These are phyloP conservation scores for Helicoverpa assulta DNA, from an alignment of 2,888 invertebrate species.

Conservation along the genomic window DNA sequence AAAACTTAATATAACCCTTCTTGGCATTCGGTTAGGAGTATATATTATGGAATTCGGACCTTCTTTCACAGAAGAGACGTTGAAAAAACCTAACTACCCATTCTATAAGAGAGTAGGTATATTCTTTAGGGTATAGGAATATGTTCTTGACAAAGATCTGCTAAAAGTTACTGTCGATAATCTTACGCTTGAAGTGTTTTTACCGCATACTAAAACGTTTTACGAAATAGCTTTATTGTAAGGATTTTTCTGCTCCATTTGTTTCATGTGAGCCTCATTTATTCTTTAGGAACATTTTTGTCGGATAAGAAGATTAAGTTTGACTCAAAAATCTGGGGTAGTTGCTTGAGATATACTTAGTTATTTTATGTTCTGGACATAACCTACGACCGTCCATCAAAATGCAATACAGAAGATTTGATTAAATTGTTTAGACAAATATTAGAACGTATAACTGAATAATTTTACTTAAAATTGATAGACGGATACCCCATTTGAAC, in stretches of 20 bases:
- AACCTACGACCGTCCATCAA: neutral
- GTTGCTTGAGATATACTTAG: neutral
- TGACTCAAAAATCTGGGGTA: neutral
- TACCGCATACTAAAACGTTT: slow-evolving; percentile 43
- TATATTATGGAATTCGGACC: too few relatives aligned
- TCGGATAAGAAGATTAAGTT: slow-evolving; percentile 15
- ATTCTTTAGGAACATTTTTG: slow-evolving; percentile 30
- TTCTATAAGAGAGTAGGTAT: neutral
- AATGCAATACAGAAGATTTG: too few relatives aligned
- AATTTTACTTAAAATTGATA: too few relatives aligned
- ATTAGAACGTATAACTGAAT: too few relatives aligned
- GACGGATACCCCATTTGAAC: too few relatives aligned
- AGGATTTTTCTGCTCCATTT: slow-evolving; percentile 39
- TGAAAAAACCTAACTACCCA: neutral
- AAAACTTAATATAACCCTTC: too few relatives aligned
- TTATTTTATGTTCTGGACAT: neutral
- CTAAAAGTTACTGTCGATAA: slow-evolving; percentile 46
- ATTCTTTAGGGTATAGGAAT: slow-evolving; percentile 8
- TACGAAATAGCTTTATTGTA: slow-evolving; percentile 44
- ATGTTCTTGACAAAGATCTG: slow-evolving; percentile 43
- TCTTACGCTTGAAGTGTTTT: slow-evolving; percentile 41
- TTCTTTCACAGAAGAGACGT: neutral
- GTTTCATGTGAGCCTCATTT: slow-evolving; percentile 33
- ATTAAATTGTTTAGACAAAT: too few relatives aligned
- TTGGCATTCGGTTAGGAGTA: too few relatives aligned